Conservation (phyloP, 2,797 vertebrate species). For the Pteropus rufus region DNA sequence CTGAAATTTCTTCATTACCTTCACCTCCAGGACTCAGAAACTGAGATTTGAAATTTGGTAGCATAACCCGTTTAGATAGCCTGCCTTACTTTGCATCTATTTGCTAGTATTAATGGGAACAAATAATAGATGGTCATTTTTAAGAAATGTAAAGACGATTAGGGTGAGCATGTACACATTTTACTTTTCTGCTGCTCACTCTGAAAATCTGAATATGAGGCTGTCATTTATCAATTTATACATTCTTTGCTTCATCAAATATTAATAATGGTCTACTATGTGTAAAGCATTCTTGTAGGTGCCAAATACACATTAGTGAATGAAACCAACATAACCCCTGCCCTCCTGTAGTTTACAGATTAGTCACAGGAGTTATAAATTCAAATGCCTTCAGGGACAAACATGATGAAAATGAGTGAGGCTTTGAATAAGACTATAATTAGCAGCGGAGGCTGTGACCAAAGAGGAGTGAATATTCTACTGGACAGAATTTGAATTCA, state of each 20-base stretch:
- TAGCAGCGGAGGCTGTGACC: neutral
- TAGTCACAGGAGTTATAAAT: neutral
- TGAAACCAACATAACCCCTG: neutral
- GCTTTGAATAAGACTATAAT: neutral
- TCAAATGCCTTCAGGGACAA: neutral
- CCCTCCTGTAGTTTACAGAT: neutral
- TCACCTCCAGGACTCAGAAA: neutral
- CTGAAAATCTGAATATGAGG: neutral
- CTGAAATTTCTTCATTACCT: neutral
- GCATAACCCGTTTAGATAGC: neutral
- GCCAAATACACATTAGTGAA: neutral
- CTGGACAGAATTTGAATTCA: neutral
- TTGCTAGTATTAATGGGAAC: neutral
- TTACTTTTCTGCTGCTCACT: neutral
- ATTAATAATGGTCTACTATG: neutral
- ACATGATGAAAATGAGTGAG: neutral
- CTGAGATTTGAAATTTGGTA: neutral
- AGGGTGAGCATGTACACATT: neutral
- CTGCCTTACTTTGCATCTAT: neutral
- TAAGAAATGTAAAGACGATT: neutral
- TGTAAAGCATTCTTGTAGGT: neutral
- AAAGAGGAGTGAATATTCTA: neutral
- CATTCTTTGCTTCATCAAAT: conserved; percentile 18
- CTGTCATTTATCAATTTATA: neutral
- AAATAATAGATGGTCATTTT: neutral